Percentiles rank a stretch among this genome's conserved stretches.
Evolutionary conservation across 2,888 invertebrate species (phyloP).

Genomic region (Drosophila colorata): DNA sequence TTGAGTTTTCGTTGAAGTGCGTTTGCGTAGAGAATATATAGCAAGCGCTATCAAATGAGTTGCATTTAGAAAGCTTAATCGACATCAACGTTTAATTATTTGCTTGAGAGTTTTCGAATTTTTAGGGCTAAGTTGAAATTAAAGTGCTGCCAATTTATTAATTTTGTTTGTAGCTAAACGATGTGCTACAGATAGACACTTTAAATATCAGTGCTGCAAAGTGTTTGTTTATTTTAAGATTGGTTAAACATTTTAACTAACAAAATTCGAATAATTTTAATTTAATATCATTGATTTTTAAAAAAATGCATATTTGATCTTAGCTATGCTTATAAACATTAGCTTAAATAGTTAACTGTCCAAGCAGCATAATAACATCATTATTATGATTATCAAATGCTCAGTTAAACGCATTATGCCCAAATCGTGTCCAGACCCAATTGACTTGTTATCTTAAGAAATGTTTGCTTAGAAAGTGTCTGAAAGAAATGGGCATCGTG

Average conservation of each 20-base stretch:
- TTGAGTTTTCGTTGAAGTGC: constrained; percentile 9
- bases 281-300: not conserved
- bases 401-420: constrained; percentile 32
- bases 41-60: not conserved
- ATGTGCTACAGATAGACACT: not conserved
- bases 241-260: not conserved
- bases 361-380: constrained; percentile 8
- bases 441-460: constrained; percentile 52
- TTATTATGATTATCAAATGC: constrained; percentile 30
- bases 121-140: not conserved
- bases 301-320: not conserved
- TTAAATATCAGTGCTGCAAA: not conserved
- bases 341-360: not conserved
- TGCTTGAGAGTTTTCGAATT: not conserved
- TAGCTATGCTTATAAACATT: not conserved
- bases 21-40: constrained; percentile 25
- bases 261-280: not conserved
- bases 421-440: constrained; percentile 41
- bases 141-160: not conserved
- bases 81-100: not conserved
- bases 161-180: no score
- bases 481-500: constrained; percentile 27
- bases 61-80: constrained; percentile 11
- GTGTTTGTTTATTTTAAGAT: no score
- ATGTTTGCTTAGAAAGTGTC: constrained; percentile 60